A percentile compares a stretch with the other conserved stretches of the same genome.
Conservation (phyloP, 1,140 invertebrate species). For the Palaemon carinicauda region DNA sequence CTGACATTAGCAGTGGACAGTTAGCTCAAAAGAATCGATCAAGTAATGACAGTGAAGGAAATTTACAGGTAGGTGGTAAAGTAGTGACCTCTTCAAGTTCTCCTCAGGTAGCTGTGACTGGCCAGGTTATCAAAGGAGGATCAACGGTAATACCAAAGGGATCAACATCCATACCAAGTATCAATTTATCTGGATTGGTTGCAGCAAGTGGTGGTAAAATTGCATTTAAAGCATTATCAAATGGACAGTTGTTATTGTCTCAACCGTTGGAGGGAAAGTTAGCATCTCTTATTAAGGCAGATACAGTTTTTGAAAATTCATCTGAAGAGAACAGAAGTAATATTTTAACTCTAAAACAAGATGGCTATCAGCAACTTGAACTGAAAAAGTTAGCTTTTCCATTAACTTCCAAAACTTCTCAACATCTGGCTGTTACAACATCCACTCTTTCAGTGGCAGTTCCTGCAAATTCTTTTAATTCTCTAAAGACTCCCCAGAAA, state of each 20-base stretch:
- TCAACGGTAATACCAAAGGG: slow-evolving; percentile 22
- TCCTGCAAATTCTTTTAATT: slow-evolving; percentile 35
- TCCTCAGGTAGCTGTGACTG: slow-evolving; percentile 33
- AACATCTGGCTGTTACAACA: slow-evolving; percentile 40
- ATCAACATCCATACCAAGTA: slow-evolving; percentile 39
- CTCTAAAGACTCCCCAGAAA: slow-evolving; percentile 22
- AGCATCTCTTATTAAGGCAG: slow-evolving; percentile 40
- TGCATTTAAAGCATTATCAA: slow-evolving; percentile 38
- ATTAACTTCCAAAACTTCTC: slow-evolving; percentile 25
- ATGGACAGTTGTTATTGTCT: slow-evolving; percentile 37
- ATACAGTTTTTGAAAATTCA: slow-evolving; percentile 13
- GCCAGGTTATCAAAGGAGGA: slow-evolving; percentile 47
- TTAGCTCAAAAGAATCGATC: background rate
- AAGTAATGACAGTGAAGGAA: slow-evolving; percentile 19
- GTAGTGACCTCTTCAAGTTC: background rate
- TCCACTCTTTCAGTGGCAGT: slow-evolving; percentile 45
- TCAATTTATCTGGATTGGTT: slow-evolving; percentile 32
- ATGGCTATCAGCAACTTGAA: slow-evolving; percentile 41
- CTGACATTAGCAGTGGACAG: background rate
- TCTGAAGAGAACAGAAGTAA: slow-evolving; percentile 24
- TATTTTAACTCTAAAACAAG: slow-evolving; percentile 35
- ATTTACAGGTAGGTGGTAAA: background rate
- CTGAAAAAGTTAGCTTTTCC: slow-evolving; percentile 31
- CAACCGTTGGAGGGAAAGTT: slow-evolving; percentile 49
- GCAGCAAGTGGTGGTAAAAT: slow-evolving; percentile 42